phyloP scores from a whole-genome alignment of 2,888 invertebrate genomes.

The Glomeris marginata region DNA sequence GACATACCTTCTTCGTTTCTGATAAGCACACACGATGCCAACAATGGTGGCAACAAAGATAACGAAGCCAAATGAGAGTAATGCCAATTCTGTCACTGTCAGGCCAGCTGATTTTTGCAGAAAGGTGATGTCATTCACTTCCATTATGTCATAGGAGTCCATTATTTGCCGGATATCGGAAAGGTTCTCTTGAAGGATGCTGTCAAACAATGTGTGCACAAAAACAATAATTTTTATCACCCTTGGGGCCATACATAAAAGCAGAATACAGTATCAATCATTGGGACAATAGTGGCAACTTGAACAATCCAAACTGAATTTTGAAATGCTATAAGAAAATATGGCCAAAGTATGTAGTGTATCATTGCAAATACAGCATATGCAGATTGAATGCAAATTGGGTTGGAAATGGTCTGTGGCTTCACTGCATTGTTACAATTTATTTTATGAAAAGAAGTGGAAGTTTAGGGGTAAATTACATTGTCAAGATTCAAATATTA shows the following conservation, averaged over 20 bases:
- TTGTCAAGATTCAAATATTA: too few species aligned
- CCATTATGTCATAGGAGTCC: conserved; percentile 18
- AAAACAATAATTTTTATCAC: neutral
- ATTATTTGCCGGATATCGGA: conserved; percentile 19
- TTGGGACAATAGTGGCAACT: too few species aligned
- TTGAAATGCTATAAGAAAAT: too few species aligned
- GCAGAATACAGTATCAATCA: too few species aligned
- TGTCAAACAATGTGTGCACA: neutral
- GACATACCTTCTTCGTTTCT: conserved; percentile 39
- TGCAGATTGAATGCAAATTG: too few species aligned
- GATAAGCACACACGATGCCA: conserved; percentile 61
- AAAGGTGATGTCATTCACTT: conserved; percentile 21
- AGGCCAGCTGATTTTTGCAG: conserved; percentile 27
- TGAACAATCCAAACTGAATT: too few species aligned
- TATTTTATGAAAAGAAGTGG: too few species aligned
- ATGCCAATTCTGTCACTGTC: conserved; percentile 61
- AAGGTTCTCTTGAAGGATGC: conserved; percentile 17
- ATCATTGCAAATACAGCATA: too few species aligned
- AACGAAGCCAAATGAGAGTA: conserved; percentile 61
- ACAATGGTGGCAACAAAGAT: conserved; percentile 66
- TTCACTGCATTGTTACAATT: too few species aligned
- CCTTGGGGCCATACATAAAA: neutral
- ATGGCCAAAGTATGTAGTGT: too few species aligned
- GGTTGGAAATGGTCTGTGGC: too few species aligned
- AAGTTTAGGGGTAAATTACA: too few species aligned